Conservation (phyloP, 2,113 vertebrate species). For the Marmota flaviventris region DNA sequence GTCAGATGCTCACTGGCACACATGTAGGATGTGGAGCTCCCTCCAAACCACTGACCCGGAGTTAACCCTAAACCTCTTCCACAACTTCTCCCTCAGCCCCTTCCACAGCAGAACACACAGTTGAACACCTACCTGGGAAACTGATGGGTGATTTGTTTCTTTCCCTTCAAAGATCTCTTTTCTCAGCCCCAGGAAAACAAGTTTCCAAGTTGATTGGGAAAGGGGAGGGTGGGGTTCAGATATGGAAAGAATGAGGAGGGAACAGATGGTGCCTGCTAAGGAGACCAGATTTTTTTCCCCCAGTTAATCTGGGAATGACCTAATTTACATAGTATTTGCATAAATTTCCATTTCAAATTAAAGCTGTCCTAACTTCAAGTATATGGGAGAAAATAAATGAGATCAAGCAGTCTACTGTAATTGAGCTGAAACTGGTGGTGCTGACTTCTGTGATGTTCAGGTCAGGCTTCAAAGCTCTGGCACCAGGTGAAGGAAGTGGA, state of each 20-base stretch:
- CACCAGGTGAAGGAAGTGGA: background rate
- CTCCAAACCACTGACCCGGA: background rate
- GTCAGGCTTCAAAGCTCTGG: constrained; percentile 38
- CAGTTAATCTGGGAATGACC: constrained; percentile 85
- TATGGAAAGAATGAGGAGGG: constrained; percentile 72
- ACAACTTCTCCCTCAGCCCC: background rate
- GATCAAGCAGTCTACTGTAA: constrained; percentile 69
- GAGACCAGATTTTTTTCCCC: constrained; percentile 77
- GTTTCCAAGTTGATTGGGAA: constrained; percentile 65
- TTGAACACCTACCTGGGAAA: background rate
- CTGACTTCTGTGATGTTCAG: constrained; percentile 58
- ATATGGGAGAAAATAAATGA: constrained; percentile 79
- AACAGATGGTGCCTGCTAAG: constrained; percentile 81
- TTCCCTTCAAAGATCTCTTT: constrained; percentile 59
- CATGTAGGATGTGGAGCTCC: background rate
- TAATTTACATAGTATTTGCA: constrained; percentile 84
- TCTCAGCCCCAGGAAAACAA: constrained; percentile 64
- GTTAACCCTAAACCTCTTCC: background rate
- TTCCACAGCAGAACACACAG: background rate
- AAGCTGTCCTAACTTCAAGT: constrained; percentile 78
- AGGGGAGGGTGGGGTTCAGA: constrained; percentile 49
- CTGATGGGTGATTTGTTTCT: background rate
- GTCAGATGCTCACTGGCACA: background rate
- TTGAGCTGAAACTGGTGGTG: constrained; percentile 31
- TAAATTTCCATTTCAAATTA: constrained; percentile 84